Conservation (phyloP, 2,797 vertebrate species). For the Hydrocynus forskahlii region DNA sequence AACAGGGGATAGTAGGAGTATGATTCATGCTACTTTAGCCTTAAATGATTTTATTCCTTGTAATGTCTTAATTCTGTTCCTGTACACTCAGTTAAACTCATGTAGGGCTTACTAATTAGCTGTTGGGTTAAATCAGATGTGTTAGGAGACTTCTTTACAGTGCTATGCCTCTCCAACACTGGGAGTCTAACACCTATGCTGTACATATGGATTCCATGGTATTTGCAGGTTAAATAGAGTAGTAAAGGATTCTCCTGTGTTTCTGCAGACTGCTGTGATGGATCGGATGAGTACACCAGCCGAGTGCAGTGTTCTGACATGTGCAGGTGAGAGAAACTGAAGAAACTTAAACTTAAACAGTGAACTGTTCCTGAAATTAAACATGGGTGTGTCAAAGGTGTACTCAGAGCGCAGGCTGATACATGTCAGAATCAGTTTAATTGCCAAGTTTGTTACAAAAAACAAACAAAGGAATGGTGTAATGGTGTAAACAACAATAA, state of each 20-base stretch:
- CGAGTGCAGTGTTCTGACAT: constrained; percentile 72
- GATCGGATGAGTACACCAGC: constrained; percentile 77
- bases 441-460: no score
- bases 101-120: neutral
- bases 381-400: no score
- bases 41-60: neutral
- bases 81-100: neutral
- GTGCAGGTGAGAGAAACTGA: constrained; percentile 72
- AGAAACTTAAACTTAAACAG: neutral
- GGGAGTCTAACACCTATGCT: neutral
- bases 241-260: constrained; percentile 44
- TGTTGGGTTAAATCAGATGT: neutral
- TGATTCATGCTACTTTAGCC: neutral
- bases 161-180: neutral
- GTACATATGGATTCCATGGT: neutral
- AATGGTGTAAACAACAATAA: no score
- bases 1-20: neutral
- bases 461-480: no score
- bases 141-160: neutral
- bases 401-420: neutral
- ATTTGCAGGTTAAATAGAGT: neutral
- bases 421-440: neutral
- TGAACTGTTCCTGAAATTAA: no score
- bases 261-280: constrained; percentile 78
- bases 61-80: neutral